Conservation (phyloP, 2,797 vertebrate genomes). For the Sebastes itinus region DNA sequence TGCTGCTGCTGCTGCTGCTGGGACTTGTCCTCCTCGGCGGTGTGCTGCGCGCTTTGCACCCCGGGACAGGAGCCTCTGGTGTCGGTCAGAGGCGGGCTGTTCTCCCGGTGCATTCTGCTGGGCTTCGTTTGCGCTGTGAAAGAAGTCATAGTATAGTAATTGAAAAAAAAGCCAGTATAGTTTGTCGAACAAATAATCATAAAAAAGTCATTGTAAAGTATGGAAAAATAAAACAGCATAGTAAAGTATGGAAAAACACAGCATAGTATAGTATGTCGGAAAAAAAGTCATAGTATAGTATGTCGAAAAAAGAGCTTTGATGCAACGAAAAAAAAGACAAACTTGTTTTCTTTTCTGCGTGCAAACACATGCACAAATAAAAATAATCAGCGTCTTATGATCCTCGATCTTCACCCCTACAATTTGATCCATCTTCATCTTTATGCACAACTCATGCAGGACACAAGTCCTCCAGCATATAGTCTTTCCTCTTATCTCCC, state of each 20-base stretch:
- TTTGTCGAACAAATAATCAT: too few species aligned
- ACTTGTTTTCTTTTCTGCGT: not conserved
- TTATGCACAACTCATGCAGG: not conserved
- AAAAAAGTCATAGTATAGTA: too few species aligned
- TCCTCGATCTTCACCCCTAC: not conserved
- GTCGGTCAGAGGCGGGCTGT: conserved; percentile 13
- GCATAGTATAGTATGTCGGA: too few species aligned
- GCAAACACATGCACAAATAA: not conserved
- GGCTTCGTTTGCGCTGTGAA: conserved; percentile 61
- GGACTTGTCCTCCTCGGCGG: conserved; percentile 62
- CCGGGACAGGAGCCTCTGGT: conserved; percentile 39
- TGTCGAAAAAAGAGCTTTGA: conserved; percentile 28
- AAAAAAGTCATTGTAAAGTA: too few species aligned
- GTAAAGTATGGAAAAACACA: too few species aligned
- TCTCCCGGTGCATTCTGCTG: conserved; percentile 14
- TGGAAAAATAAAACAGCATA: too few species aligned
- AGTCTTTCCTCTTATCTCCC: too few species aligned
- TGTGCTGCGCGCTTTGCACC: conserved; percentile 55
- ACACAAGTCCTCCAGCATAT: too few species aligned
- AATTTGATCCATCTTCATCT: not conserved
- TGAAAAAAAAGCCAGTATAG: too few species aligned
- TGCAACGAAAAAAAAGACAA: not conserved
- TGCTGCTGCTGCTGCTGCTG: conserved; percentile 8
- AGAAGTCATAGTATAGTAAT: conserved; percentile 2
- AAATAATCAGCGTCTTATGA: not conserved